Conservation (phyloP, 2,113 vertebrate species). For the Stigmatopora argus region DNA sequence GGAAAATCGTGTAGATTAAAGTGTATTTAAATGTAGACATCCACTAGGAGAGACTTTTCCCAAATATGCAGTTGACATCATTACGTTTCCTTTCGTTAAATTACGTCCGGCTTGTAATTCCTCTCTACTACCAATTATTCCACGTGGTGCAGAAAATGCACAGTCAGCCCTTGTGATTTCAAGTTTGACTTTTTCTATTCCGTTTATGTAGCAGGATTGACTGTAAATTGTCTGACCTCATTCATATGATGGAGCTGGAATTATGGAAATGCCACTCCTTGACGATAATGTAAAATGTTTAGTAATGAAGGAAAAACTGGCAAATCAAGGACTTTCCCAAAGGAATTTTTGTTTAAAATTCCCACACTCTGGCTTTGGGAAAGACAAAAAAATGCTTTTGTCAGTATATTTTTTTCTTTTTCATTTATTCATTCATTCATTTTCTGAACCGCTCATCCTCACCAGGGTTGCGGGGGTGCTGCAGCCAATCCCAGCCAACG, state of each 20-base stretch:
- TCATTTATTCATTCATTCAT: too few relatives aligned
- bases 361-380: too few relatives aligned
- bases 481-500: too few relatives aligned
- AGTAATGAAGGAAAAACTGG: too few relatives aligned
- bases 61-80: neutral
- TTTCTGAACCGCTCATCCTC: too few relatives aligned
- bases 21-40: neutral
- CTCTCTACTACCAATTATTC: neutral
- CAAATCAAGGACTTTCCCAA: too few relatives aligned
- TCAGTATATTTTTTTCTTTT: too few relatives aligned
- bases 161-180: neutral
- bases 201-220: neutral
- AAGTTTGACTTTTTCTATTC: neutral
- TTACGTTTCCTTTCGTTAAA: neutral
- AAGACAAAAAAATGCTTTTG: too few relatives aligned
- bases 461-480: too few relatives aligned
- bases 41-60: constrained; percentile 7
- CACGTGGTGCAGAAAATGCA: neutral
- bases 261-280: too few relatives aligned
- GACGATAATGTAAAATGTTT: too few relatives aligned
- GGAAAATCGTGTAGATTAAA: constrained; percentile 1
- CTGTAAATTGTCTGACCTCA: neutral
- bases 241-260: neutral
- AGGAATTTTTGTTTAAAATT: too few relatives aligned
- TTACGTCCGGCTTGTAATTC: neutral